Evolutionary conservation across 2,888 invertebrate genomes (phyloP), one percentile per base, ranked within the genome.

Genomic region (Calameuta idolon): DNA sequence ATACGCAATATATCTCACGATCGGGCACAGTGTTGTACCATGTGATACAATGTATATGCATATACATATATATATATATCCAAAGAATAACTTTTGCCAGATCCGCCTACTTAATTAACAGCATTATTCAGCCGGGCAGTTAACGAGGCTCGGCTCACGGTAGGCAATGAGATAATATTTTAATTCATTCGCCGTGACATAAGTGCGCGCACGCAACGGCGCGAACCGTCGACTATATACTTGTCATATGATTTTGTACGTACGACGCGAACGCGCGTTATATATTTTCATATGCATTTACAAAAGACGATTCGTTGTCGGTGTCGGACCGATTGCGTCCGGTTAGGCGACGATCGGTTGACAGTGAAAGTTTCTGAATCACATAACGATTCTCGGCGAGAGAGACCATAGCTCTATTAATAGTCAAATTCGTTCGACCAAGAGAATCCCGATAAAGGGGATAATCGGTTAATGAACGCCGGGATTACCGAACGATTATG

Each of bases 311-410:
- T 55, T 55, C 55, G 55, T 23, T 23, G 55, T 55, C 55, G 9
- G 55, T 23, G 55, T 55, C 55, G 9, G 55, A 2, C 55, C 55
- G 55, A 55, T 23, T 23, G 23, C 55, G 23, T 15, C 9, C 55
- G 55, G 23, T 55, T 55, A 23, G 2, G 2, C 81, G 84, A 85
- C 86, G 84, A 86, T 81, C 76, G 83, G 85, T 85, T 88, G 89
- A 89, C 89, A 88, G 89, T 89, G 89, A 89, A 89, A 89, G 89
- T 89, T 55, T 82, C 82, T 85, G 84, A 88, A 87, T 89, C 85
- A 83, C 88, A 87, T 88, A 87, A 87, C 85, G 75, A 83, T 81
- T 83, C 81, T 80, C 33, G 81, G 55, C 15, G 31, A 79, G 80
- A 78, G 82, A 80, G 5, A 9, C 23, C 55, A 23, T 23, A 55